Evolutionary conservation across 2,888 invertebrate genomes (phyloP).

Genomic region (Sphaeridia pumilis): DNA sequence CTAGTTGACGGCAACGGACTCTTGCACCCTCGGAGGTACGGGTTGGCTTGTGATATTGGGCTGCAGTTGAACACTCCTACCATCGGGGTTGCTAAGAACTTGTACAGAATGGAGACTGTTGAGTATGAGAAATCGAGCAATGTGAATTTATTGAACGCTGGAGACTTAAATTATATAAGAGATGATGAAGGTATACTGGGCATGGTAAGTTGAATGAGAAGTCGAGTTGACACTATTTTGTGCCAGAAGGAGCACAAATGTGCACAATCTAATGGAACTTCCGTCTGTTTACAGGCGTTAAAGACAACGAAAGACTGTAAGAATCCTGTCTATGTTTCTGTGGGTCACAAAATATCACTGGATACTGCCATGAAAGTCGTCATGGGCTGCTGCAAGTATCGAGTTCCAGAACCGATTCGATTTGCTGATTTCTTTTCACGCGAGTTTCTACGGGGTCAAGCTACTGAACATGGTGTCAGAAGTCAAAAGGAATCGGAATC

Average conservation of each 20-base stretch:
- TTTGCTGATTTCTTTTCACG: constrained; percentile 32
- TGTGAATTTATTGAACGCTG: constrained; percentile 18
- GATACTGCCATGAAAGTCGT: constrained; percentile 37
- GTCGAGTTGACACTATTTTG: no score
- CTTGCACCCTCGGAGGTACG: constrained; percentile 41
- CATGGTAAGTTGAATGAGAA: constrained; percentile 28
- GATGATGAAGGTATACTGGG: constrained; percentile 22
- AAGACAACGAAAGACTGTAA: constrained; percentile 29
- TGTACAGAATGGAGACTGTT: constrained; percentile 39
- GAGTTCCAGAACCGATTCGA: constrained; percentile 39
- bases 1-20: constrained; percentile 43
- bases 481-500: constrained; percentile 64
- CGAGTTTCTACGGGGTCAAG: constrained; percentile 2
- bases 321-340: constrained; percentile 39
- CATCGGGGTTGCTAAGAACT: constrained; percentile 42
- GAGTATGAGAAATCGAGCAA: constrained; percentile 20
- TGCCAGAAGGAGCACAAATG: no score
- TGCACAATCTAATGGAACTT: no score
- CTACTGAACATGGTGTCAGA: no score
- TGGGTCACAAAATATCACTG: constrained; percentile 39
- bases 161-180: constrained; percentile 24
- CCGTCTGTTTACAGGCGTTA: constrained; percentile 24
- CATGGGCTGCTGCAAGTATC: constrained; percentile 33
- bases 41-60: constrained; percentile 42
- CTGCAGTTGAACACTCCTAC: constrained; percentile 39